These are phyloP conservation scores for Andinoacara biseriatus DNA, from an alignment of 2,113 vertebrate species.

Conservation along the genomic window DNA sequence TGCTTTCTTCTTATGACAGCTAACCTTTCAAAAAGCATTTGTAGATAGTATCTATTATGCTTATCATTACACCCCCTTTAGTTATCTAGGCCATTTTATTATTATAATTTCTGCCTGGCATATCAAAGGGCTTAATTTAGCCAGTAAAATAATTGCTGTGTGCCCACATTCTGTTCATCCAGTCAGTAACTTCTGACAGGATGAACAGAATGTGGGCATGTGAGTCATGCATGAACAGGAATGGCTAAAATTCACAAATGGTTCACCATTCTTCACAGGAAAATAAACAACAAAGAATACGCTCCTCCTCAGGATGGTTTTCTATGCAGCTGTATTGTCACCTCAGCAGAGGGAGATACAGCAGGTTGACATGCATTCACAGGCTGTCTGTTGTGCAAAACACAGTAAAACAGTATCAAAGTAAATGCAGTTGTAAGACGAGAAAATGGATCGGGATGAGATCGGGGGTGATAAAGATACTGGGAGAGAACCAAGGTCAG, in stretches of 20 bases:
- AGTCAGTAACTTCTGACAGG: conserved; percentile 1
- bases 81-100: conserved; percentile 57
- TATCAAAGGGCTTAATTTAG: conserved; percentile 46
- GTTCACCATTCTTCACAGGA: neutral
- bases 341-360: neutral
- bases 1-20: conserved; percentile 15
- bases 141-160: conserved; percentile 23
- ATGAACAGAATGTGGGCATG: neutral
- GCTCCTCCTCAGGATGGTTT: neutral
- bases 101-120: conserved; percentile 11
- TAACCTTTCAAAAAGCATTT: conserved; percentile 18
- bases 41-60: conserved; percentile 27
- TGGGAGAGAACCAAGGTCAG: neutral
- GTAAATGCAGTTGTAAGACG: conserved; percentile 54
- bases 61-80: conserved; percentile 26
- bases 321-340: neutral
- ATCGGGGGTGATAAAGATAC: neutral
- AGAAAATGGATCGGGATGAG: conserved; percentile 18
- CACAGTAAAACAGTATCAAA: conserved; percentile 19
- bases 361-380: conserved; percentile 9
- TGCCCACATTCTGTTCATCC: conserved; percentile 22
- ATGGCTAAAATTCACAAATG: neutral
- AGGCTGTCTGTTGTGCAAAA: conserved; percentile 5
- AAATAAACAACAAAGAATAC: conserved; percentile 1
- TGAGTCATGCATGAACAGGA: conserved; percentile 13